Conservation (phyloP, 92 coral and sea anemone genomes). For the Parazoanthus swiftii region DNA sequence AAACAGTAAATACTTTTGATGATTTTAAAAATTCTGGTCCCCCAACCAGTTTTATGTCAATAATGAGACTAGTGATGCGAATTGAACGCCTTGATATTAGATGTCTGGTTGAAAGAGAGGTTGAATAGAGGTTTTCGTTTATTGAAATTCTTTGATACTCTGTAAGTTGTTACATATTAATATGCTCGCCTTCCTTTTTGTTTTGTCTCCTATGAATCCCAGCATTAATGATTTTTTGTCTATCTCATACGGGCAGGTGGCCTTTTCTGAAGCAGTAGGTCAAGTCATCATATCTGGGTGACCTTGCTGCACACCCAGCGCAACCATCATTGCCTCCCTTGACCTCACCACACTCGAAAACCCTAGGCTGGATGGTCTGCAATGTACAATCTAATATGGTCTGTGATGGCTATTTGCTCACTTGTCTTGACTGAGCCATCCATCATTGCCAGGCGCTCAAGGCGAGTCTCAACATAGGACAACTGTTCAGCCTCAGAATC, state of each 20-base stretch:
- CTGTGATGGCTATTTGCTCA: background rate
- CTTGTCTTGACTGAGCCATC: background rate
- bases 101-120: too few species aligned
- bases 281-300: conserved; percentile 1
- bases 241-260: background rate
- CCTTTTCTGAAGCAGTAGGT: conserved; percentile 3
- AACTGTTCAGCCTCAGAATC: conserved; percentile 48
- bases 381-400: background rate
- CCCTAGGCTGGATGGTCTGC: conserved; percentile 27
- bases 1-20: too few species aligned
- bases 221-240: background rate
- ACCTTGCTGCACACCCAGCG: conserved; percentile 1
- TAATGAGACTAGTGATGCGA: too few species aligned
- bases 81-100: too few species aligned
- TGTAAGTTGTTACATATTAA: too few species aligned
- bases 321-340: conserved; percentile 43
- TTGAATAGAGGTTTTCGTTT: too few species aligned
- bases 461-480: conserved; percentile 41
- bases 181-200: too few species aligned
- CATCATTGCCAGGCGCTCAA: conserved; percentile 17
- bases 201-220: too few species aligned
- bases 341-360: conserved; percentile 46
- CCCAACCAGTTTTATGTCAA: too few species aligned
- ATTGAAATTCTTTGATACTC: background rate
- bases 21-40: too few species aligned